phyloP scores from a whole-genome alignment of 2,113 vertebrate genomes.

The Pelobates fuscus region DNA sequence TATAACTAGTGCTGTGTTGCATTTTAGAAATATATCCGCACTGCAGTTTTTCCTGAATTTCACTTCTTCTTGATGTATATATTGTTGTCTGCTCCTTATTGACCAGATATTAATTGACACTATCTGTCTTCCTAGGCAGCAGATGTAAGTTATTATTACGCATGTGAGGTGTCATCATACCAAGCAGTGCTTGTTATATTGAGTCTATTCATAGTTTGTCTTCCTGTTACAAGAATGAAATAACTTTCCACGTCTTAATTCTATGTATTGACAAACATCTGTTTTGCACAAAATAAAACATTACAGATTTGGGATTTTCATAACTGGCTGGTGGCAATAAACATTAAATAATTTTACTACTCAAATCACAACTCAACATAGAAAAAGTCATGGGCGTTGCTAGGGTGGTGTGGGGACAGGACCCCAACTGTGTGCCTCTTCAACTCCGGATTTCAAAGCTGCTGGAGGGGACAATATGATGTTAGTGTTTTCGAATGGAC shows the following conservation, averaged over 20 bases:
- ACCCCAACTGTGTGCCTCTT: no score
- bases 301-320: neutral
- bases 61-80: slow-evolving; percentile 69
- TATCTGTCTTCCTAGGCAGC: slow-evolving; percentile 66
- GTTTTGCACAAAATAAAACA: slow-evolving; percentile 53
- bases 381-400: no score
- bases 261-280: slow-evolving; percentile 68
- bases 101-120: slow-evolving; percentile 60
- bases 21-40: no score
- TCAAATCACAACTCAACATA: no score
- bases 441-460: no score
- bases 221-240: slow-evolving; percentile 56
- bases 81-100: slow-evolving; percentile 66
- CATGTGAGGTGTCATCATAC: slow-evolving; percentile 71
- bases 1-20: no score
- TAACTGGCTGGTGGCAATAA: neutral
- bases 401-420: no score
- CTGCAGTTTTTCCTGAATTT: no score
- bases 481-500: no score
- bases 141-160: slow-evolving; percentile 84
- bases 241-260: slow-evolving; percentile 63
- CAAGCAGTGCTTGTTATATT: slow-evolving; percentile 82
- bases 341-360: neutral
- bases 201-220: slow-evolving; percentile 60
- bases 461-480: no score